These are phyloP conservation scores for Smittia aterrima DNA, from an alignment of 2,888 invertebrate species.

Conservation along the genomic window DNA sequence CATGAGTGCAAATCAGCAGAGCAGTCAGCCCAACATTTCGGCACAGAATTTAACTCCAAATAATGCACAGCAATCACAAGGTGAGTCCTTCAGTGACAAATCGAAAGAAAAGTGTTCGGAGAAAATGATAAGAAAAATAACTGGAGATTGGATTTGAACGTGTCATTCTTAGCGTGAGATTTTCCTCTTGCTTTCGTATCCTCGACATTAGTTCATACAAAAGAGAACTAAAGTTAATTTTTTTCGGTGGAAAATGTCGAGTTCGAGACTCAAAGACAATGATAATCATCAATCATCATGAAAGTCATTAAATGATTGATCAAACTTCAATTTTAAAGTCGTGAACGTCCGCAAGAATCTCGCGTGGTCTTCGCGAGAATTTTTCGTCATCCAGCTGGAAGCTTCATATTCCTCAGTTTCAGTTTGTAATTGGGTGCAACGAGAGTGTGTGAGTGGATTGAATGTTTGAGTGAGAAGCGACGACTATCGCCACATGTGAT, in stretches of 20 bases:
- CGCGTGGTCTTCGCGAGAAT: neutral
- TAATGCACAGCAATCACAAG: neutral
- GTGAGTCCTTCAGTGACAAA: constrained; percentile 5
- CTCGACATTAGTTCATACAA: too few species aligned
- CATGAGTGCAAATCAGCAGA: constrained; percentile 28
- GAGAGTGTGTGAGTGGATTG: neutral
- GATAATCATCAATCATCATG: neutral
- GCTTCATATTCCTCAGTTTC: neutral
- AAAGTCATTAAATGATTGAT: neutral
- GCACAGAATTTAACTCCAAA: constrained; percentile 29
- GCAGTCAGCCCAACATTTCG: constrained; percentile 29
- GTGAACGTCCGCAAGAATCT: neutral
- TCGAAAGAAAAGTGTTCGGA: neutral
- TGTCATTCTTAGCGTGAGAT: neutral
- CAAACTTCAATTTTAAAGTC: neutral
- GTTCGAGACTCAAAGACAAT: neutral
- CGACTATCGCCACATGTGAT: neutral
- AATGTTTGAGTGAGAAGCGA: too few species aligned
- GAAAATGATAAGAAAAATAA: constrained; percentile 16
- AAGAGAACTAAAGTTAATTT: neutral
- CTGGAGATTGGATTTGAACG: neutral
- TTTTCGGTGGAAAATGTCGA: neutral
- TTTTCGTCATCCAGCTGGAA: neutral
- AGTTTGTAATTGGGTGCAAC: constrained; percentile 6
- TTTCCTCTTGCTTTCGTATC: neutral